These are phyloP conservation scores for Netelia melanura DNA, from an alignment of 2,888 invertebrate species.

Conservation along the genomic window DNA sequence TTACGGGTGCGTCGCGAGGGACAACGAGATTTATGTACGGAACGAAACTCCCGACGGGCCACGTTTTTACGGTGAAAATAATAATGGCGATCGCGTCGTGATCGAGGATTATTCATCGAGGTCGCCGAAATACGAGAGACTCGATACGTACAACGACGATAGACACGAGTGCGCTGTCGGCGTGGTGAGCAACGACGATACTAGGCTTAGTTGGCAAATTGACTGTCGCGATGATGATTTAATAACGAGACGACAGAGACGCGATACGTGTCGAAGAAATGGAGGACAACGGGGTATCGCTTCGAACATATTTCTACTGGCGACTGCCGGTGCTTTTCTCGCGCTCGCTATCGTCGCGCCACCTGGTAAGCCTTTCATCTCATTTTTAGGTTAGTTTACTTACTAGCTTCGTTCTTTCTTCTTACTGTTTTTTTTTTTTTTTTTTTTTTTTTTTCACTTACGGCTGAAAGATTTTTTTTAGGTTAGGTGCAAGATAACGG, in stretches of 20 bases:
- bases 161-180: slow-evolving; percentile 18
- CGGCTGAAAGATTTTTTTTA: no score
- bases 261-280: slow-evolving; percentile 48
- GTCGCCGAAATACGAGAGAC: slow-evolving; percentile 25
- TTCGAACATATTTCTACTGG: slow-evolving; percentile 70
- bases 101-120: slow-evolving; percentile 5
- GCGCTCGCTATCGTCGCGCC: slow-evolving; percentile 78
- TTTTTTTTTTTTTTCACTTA: not conserved
- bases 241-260: slow-evolving; percentile 50
- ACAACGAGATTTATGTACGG: slow-evolving; percentile 15
- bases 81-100: slow-evolving; percentile 16
- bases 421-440: not conserved
- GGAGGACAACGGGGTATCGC: slow-evolving; percentile 58
- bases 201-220: slow-evolving; percentile 57
- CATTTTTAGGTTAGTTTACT: no score
- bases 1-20: slow-evolving; percentile 2
- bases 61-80: slow-evolving; percentile 18
- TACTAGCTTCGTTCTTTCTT: slow-evolving; percentile 12
- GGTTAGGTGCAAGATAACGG: no score
- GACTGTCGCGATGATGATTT: slow-evolving; percentile 43
- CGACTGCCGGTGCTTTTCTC: slow-evolving; percentile 79
- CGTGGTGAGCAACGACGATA: slow-evolving; percentile 18
- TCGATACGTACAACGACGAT: slow-evolving; percentile 3
- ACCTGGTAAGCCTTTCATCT: slow-evolving; percentile 75
- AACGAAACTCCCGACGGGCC: not conserved